A percentile compares a stretch with the other conserved stretches of the same genome.
Conservation (phyloP, 1,140 invertebrate genomes). For the Ostrea denselamellosa region DNA sequence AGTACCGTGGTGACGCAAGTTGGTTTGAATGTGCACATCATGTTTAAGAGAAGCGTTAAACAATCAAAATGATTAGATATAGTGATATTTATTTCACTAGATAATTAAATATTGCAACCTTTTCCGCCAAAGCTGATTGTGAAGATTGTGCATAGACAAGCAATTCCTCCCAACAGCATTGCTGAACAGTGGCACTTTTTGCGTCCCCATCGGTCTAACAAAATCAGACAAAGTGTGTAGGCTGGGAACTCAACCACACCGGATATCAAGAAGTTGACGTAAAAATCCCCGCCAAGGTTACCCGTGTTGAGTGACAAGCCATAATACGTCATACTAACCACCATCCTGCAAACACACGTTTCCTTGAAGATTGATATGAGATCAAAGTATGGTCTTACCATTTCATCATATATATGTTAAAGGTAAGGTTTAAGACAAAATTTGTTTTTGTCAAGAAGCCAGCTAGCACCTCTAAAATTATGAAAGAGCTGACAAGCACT, state of each 20-base stretch:
- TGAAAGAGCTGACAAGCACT: too few relatives aligned
- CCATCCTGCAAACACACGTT: constrained; percentile 57
- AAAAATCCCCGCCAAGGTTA: constrained; percentile 71
- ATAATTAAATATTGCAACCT: constrained; percentile 58
- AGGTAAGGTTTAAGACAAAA: too few relatives aligned
- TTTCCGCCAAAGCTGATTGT: constrained; percentile 62
- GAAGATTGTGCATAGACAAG: constrained; percentile 69
- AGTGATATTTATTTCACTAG: too few relatives aligned
- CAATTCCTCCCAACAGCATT: constrained; percentile 69
- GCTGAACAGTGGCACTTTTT: constrained; percentile 63
- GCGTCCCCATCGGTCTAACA: constrained; percentile 68
- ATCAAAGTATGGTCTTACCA: too few relatives aligned
- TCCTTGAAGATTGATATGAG: too few relatives aligned
- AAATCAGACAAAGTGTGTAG: constrained; percentile 63
- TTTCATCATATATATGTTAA: too few relatives aligned
- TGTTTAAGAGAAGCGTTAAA: too few relatives aligned
- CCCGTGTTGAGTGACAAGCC: constrained; percentile 81
- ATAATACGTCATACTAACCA: constrained; percentile 69
- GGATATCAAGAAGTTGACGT: constrained; percentile 71
- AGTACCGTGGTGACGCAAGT: not conserved
- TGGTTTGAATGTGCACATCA: not conserved
- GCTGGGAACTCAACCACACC: constrained; percentile 89
- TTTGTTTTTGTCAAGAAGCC: too few relatives aligned
- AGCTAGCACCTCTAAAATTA: too few relatives aligned
- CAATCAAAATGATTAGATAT: too few relatives aligned